phyloP scores from a whole-genome alignment of 2,113 vertebrate genomes.

The Nettapus auritus region DNA sequence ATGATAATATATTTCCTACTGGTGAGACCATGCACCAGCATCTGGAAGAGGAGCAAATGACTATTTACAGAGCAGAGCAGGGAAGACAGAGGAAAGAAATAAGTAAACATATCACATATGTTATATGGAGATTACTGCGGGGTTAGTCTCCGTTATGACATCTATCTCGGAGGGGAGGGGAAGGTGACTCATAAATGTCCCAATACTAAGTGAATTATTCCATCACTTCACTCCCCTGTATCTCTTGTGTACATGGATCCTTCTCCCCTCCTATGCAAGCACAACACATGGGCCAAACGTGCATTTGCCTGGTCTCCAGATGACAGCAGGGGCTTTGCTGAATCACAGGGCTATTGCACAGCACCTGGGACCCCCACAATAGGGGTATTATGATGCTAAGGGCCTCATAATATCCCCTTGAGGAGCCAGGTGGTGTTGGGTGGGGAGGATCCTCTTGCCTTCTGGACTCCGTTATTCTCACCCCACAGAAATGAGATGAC shows the following conservation, averaged over 20 bases:
- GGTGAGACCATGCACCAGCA: slow-evolving; percentile 68
- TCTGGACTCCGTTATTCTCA: neutral
- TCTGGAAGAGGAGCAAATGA: slow-evolving; percentile 68
- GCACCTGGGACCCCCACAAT: neutral
- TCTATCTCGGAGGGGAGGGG: slow-evolving; percentile 42
- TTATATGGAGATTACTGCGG: neutral
- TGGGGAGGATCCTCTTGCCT: neutral
- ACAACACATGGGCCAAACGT: neutral
- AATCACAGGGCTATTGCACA: neutral
- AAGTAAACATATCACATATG: slow-evolving; percentile 65
- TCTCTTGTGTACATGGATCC: neutral
- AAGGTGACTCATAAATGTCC: slow-evolving; percentile 67
- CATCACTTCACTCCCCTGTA: slow-evolving; percentile 51
- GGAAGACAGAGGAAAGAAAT: slow-evolving; percentile 61
- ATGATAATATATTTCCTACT: slow-evolving; percentile 73
- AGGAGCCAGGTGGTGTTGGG: neutral
- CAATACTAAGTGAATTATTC: slow-evolving; percentile 50
- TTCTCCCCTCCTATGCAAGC: neutral
- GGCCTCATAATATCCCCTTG: neutral
- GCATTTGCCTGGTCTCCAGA: neutral
- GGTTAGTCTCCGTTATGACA: slow-evolving; percentile 47
- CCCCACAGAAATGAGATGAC: neutral
- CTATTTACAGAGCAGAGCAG: slow-evolving; percentile 55
- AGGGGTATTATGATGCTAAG: neutral
- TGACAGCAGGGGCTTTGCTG: neutral